phyloP scores from a whole-genome alignment of 2,113 vertebrate species.

The Poicephalus meyeri region DNA sequence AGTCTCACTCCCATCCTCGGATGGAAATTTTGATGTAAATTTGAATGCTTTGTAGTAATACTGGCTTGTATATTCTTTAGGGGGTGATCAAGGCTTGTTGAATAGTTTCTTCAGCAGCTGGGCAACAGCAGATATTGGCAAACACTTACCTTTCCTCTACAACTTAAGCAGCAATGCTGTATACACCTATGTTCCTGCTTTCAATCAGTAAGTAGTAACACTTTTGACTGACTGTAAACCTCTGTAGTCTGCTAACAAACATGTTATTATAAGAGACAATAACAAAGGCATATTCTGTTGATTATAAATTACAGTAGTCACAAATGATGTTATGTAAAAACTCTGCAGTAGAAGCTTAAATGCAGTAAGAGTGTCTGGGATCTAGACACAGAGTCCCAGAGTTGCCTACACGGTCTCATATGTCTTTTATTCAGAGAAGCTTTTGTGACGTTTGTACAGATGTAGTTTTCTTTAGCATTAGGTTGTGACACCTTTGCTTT shows the following conservation, averaged over 20 bases:
- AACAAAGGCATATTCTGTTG: not conserved
- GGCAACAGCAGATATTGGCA: slow-evolving; percentile 77
- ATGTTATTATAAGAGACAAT: not conserved
- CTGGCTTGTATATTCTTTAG: slow-evolving; percentile 32
- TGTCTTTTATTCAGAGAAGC: not conserved
- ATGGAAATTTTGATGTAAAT: not conserved
- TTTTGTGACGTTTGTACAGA: not conserved
- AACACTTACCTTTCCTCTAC: slow-evolving; percentile 83
- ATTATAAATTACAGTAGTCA: not conserved
- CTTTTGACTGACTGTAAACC: not conserved
- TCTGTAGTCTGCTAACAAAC: not conserved
- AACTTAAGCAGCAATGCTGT: slow-evolving; percentile 76
- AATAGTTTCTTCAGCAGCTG: slow-evolving; percentile 83
- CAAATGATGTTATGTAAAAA: not conserved
- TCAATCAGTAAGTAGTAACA: slow-evolving; percentile 76
- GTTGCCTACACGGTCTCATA: not conserved
- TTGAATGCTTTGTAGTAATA: not conserved
- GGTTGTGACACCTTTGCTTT: not conserved
- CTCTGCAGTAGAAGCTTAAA: not conserved
- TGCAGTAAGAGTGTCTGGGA: not conserved
- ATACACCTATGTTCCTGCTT: slow-evolving; percentile 82
- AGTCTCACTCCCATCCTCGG: not conserved
- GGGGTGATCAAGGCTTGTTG: slow-evolving; percentile 86
- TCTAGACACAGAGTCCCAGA: not conserved
- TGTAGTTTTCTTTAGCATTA: not conserved